Conservation (phyloP, 2,888 invertebrate species). For the Choreutis nemorana region DNA sequence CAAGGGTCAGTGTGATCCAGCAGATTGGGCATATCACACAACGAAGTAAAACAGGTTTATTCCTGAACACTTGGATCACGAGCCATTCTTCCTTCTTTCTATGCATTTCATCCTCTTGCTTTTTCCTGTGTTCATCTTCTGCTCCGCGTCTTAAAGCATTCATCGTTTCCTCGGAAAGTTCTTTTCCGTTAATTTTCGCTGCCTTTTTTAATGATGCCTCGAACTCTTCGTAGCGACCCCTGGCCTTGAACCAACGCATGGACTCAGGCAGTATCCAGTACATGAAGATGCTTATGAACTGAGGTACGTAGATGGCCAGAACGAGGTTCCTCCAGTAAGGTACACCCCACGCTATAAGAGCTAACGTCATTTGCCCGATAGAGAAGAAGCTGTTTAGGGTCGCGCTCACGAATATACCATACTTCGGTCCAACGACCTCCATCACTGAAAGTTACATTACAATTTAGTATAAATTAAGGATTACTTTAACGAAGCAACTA, state of each 20-base stretch:
- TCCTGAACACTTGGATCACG: slow-evolving; percentile 33
- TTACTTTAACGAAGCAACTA: no score
- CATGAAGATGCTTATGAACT: slow-evolving; percentile 70
- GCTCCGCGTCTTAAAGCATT: slow-evolving; percentile 13
- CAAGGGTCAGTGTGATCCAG: slow-evolving; percentile 74
- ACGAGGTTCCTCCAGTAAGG: slow-evolving; percentile 75
- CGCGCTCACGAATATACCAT: slow-evolving; percentile 76
- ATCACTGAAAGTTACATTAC: slow-evolving; percentile 70
- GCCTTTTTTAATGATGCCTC: slow-evolving; percentile 60
- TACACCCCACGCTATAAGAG: slow-evolving; percentile 73
- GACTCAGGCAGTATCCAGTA: slow-evolving; percentile 75
- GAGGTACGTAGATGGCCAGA: slow-evolving; percentile 74
- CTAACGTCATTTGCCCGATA: slow-evolving; percentile 76
- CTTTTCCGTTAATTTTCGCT: slow-evolving; percentile 56
- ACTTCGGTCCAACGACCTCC: slow-evolving; percentile 79
- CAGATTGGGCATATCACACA: slow-evolving; percentile 68
- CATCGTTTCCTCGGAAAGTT: slow-evolving; percentile 14
- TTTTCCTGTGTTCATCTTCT: slow-evolving; percentile 12
- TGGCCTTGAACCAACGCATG: slow-evolving; percentile 74
- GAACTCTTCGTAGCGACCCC: slow-evolving; percentile 66
- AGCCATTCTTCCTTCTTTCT: slow-evolving; percentile 14
- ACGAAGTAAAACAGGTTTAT: slow-evolving; percentile 45
- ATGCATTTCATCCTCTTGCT: slow-evolving; percentile 4
- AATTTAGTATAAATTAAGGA: no score
- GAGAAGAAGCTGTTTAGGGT: slow-evolving; percentile 78